Evolutionary conservation across 1,140 invertebrate genomes (phyloP).

Genomic region (Carcinoscorpius rotundicauda): DNA sequence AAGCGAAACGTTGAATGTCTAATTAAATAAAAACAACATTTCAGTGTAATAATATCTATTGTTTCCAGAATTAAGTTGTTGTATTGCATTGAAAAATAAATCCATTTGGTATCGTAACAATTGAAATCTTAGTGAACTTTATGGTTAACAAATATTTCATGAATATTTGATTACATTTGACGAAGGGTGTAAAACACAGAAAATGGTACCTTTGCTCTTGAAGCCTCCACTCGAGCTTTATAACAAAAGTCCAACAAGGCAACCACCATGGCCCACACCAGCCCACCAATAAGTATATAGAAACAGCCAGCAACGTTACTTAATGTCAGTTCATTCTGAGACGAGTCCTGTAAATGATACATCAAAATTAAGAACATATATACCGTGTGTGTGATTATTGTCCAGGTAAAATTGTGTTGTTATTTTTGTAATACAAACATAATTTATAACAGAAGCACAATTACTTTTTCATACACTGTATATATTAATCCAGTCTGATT

Average conservation of each 20-base stretch:
- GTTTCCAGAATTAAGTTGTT: too few species aligned
- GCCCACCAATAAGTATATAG: constrained; percentile 91
- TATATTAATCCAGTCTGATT: too few species aligned
- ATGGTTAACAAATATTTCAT: too few species aligned
- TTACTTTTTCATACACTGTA: too few species aligned
- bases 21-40: too few species aligned
- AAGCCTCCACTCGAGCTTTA: constrained; percentile 63
- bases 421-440: too few species aligned
- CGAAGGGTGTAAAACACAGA: not conserved
- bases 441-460: too few species aligned
- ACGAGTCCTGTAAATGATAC: constrained; percentile 46
- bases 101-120: not conserved
- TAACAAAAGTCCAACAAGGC: constrained; percentile 87
- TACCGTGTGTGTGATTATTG: not conserved
- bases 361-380: constrained; percentile 2
- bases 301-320: constrained; percentile 98
- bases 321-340: constrained; percentile 78
- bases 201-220: constrained; percentile 55
- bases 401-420: too few species aligned
- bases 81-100: not conserved
- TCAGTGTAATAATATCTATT: too few species aligned
- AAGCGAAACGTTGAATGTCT: too few species aligned
- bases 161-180: not conserved
- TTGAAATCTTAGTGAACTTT: not conserved
- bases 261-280: constrained; percentile 78